These are phyloP conservation scores for Cuniculus paca DNA, from an alignment of 2,797 vertebrate genomes.

Conservation along the genomic window DNA sequence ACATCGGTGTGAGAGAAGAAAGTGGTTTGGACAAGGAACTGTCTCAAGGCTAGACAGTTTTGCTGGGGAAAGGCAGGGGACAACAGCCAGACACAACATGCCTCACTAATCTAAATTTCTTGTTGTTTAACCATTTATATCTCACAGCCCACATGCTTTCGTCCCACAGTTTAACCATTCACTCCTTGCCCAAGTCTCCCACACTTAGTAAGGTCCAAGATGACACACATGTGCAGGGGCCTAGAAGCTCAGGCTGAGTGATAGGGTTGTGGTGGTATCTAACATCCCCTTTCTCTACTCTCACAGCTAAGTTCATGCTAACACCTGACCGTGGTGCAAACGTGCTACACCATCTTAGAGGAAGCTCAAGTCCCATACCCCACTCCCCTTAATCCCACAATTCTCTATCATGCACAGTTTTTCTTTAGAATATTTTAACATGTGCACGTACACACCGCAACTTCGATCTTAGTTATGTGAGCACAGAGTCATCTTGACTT, in stretches of 20 bases:
- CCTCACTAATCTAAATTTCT: background rate
- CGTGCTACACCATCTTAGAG: background rate
- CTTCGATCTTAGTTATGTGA: background rate
- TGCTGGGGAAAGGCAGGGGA: background rate
- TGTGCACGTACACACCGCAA: fast-evolving
- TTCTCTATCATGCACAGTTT: background rate
- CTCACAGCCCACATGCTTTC: background rate
- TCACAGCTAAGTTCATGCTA: too few species aligned
- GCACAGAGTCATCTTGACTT: fast-evolving
- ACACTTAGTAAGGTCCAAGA: background rate
- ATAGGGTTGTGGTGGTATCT: background rate
- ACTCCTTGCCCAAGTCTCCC: background rate
- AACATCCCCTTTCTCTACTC: background rate
- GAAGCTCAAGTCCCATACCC: background rate
- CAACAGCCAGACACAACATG: background rate
- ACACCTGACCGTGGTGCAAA: too few species aligned
- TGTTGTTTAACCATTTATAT: background rate
- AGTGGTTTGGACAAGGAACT: background rate
- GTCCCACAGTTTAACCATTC: background rate
- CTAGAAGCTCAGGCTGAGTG: background rate
- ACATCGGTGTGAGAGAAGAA: background rate
- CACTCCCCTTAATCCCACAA: fast-evolving
- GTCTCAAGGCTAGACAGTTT: background rate
- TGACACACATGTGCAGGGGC: background rate
- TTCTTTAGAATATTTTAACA: background rate